Conservation (phyloP, 2,113 vertebrate genomes). For the Mesembrinibis cayennensis region DNA sequence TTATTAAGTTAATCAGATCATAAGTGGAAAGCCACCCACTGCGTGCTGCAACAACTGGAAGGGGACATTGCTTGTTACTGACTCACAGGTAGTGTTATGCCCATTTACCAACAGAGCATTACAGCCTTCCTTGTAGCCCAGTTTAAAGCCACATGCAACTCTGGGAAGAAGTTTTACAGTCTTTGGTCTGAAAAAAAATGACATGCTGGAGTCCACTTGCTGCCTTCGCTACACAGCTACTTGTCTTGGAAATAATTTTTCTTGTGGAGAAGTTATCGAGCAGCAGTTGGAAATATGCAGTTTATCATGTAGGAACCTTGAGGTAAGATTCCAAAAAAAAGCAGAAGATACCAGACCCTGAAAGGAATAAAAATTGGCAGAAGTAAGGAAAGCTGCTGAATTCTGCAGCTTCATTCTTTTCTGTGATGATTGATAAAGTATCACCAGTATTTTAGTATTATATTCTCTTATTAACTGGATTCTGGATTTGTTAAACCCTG, state of each 20-base stretch:
- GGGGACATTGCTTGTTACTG: not conserved
- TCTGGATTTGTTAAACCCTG: not conserved
- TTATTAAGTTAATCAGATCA: not conserved
- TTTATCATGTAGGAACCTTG: not conserved
- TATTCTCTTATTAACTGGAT: not conserved
- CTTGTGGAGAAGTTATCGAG: not conserved
- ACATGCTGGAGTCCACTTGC: accelerated
- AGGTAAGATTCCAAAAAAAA: not conserved
- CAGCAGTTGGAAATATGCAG: not conserved
- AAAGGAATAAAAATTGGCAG: not conserved
- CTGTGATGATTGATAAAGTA: not conserved
- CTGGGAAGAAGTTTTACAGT: not conserved
- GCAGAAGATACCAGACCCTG: not conserved
- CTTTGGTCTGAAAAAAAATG: not conserved
- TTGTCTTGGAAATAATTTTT: not conserved
- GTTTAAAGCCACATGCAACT: not conserved
- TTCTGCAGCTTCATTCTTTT: not conserved
- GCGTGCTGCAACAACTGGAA: not conserved
- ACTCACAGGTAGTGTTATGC: accelerated
- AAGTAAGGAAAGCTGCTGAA: not conserved
- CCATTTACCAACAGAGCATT: not conserved
- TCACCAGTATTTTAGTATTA: not conserved
- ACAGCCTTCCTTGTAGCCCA: not conserved
- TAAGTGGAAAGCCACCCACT: not conserved
- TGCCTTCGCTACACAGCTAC: not conserved